Conservation (phyloP, 2,113 vertebrate genomes). For the Petrocephalus zakoni region DNA sequence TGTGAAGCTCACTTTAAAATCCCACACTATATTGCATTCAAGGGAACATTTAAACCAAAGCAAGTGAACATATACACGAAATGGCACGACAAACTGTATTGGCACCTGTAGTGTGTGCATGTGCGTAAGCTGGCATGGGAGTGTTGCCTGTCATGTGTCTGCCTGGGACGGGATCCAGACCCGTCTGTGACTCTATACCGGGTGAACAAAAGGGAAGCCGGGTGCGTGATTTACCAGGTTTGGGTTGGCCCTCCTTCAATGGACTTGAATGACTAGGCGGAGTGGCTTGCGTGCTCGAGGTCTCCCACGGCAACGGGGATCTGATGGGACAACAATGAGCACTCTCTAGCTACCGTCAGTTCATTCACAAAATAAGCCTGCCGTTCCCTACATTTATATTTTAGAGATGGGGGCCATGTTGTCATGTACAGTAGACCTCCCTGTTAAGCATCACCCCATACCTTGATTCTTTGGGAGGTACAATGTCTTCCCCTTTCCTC, state of each 20-base stretch:
- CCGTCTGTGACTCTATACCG: not conserved
- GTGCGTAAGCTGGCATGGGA: not conserved
- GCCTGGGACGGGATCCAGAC: not conserved
- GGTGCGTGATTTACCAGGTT: slow-evolving; percentile 39
- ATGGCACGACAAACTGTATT: not conserved
- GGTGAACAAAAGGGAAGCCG: not conserved
- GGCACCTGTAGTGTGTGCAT: not conserved
- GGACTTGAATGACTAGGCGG: slow-evolving; percentile 31
- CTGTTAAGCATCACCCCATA: slow-evolving; percentile 12
- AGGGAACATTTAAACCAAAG: not conserved
- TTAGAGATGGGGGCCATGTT: not conserved
- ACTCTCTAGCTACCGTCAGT: not conserved
- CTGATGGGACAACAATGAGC: not conserved
- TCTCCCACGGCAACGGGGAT: slow-evolving; percentile 29
- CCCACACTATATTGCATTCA: not conserved
- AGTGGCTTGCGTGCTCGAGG: slow-evolving; percentile 22
- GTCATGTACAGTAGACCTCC: not conserved
- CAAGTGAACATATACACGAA: not conserved
- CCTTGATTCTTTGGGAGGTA: slow-evolving; percentile 35
- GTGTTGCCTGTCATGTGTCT: not conserved
- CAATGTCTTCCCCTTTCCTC: slow-evolving; percentile 34
- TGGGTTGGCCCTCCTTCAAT: slow-evolving; percentile 36
- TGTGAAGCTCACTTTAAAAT: not conserved
- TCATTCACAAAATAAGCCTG: not conserved
- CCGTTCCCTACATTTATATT: not conserved